Conservation (phyloP, 2,113 vertebrate genomes). For the Cephalophus harveyi region DNA sequence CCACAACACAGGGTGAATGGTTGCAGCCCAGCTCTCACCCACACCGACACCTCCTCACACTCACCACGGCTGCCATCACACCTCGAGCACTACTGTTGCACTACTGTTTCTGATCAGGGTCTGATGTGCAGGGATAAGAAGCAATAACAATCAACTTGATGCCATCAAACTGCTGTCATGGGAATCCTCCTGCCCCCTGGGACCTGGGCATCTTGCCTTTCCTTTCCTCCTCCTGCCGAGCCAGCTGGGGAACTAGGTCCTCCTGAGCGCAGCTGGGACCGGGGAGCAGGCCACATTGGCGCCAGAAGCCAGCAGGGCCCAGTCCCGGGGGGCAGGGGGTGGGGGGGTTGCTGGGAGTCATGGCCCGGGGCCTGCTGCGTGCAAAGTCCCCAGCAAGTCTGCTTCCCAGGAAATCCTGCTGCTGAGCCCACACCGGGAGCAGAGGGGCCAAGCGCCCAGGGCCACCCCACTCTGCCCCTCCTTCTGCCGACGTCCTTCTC, state of each 20-base stretch:
- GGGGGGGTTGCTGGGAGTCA: neutral
- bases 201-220: neutral
- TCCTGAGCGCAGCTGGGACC: neutral
- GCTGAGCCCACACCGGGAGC: neutral
- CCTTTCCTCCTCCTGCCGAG: neutral
- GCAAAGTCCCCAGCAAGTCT: neutral
- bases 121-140: neutral
- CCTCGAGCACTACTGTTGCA: fast-evolving
- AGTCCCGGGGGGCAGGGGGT: neutral
- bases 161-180: neutral
- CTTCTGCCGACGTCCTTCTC: fast-evolving
- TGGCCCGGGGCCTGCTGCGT: fast-evolving
- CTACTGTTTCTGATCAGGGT: neutral
- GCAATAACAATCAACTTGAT: neutral
- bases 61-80: fast-evolving
- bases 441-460: neutral
- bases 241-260: neutral
- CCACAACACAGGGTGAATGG: fast-evolving
- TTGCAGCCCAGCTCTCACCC: fast-evolving
- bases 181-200: neutral
- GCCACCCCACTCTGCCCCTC: fast-evolving
- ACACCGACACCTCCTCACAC: fast-evolving
- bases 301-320: neutral
- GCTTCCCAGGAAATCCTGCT: neutral
- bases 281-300: neutral